Evolutionary conservation across 2,113 vertebrate species (phyloP), one percentile per base, ranked within the genome.

Genomic region (Antigone vipio): DNA sequence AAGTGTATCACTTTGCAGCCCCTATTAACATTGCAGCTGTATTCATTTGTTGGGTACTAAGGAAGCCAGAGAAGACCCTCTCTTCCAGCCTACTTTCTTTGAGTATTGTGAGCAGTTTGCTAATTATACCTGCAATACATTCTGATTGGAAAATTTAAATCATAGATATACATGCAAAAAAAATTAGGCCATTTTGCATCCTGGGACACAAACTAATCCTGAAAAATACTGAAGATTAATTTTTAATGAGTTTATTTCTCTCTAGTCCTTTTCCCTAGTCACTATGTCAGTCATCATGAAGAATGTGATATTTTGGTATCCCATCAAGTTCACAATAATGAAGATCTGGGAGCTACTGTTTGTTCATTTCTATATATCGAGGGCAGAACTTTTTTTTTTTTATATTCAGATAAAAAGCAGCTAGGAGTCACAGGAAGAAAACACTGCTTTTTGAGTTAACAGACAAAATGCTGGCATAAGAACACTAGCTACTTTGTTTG

Each of bases 101-200:
- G 72, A 79, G 55, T 32, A 77, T 38, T 74, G 38, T 47, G 58
- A 53, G 10, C 14, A 49, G 27, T 80, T 81, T 84, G 30, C 21
- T 82, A 85, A 67, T 59, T 88, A 83, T 23, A 78, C 7, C 47
- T 79, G 19, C 45, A 85, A 50, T 30, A 62, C 8, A 76, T 69
- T 73, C 67, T 53, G 22, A 86, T 1, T 30, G 30, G 66, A 91
- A 93, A 92, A 59, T 23, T 34, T 56, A 56, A 86, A 84, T 59
- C 0, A 0, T 20, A 66, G 24, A 50, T 50, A 74, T 5, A 63
- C 1, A 72, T 15, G 26, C 4, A 2, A 56, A 56, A 49, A 47
- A 35, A 23, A 47, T 11, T 6, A 86, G 34, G 34, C 40, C 6
- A 83, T 67, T 92, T 81, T 85, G 10, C 15, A 89, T 42, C 16